Evolutionary conservation across 2,888 invertebrate species (phyloP).

Genomic region (Bombyx huttoni): DNA sequence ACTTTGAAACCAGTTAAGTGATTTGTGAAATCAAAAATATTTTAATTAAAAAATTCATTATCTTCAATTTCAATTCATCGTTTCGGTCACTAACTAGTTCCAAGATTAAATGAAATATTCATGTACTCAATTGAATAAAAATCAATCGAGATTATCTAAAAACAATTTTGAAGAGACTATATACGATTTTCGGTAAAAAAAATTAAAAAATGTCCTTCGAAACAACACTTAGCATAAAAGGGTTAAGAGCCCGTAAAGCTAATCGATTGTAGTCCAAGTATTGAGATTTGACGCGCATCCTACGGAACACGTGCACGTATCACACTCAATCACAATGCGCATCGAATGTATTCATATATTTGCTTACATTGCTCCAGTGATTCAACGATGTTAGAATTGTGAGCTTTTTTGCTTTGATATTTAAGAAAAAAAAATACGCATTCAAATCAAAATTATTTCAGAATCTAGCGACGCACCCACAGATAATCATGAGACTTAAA

Average conservation of each 20-base stretch:
- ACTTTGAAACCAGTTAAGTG: no score
- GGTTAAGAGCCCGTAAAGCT: conserved; percentile 38
- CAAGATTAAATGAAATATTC: no score
- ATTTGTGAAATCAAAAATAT: no score
- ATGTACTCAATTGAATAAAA: no score
- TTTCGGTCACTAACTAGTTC: no score
- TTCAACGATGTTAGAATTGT: neutral
- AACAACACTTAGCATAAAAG: conserved; percentile 9
- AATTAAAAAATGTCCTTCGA: conserved; percentile 7
- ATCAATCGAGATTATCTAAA: no score
- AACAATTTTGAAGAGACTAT: no score
- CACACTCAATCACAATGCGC: conserved; percentile 31
- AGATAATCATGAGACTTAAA: no score
- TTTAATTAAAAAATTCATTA: no score
- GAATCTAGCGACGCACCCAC: neutral
- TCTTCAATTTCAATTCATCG: no score
- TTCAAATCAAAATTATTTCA: neutral
- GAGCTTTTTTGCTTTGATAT: neutral
- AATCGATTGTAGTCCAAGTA: conserved; percentile 30
- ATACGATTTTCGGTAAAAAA: no score
- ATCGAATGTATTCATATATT: conserved; percentile 43
- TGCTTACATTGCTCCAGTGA: conserved; percentile 20
- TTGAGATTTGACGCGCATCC: conserved; percentile 22
- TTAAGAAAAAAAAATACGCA: neutral
- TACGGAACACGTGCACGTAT: conserved; percentile 45